Base-by-base conservation (phyloP, 2,888 invertebrate species). In the Nebria brevicollis region DNA sequence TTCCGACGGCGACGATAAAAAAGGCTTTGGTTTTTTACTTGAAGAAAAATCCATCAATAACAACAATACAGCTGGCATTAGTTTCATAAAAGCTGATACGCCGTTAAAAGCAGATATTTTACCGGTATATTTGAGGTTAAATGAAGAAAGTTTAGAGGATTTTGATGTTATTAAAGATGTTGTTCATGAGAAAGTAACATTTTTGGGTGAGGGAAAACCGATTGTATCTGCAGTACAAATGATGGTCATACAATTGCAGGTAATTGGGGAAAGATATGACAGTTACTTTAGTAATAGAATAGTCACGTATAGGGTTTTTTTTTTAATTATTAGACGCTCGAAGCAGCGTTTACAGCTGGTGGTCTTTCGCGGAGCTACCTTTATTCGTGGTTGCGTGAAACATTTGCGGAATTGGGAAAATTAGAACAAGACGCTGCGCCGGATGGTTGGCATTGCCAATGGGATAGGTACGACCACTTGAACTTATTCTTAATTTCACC, bases 341-440 rank as follows among this genome's bases (percentile, higher is more conserved):
- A 92, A 82, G 87, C 89, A 81, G 94, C 94, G 76, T 92, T 93
- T 92, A 91, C 91, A 85, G 89, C 90, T 54, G 92, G 92, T 76
- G 91, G 92, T 74, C 89, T 94, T 84, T 90, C 91, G 84, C 89
- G 90, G 72, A 88, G 88, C 77, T 94, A 94, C 87, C 90, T 94
- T 83, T 88, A 90, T 84, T 90, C 90, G 84, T 93, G 93, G 92
- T 88, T 94, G 85, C 89, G 90, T 80, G 91, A 91, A 81, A 92
- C 92, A 5, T 90, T 91, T 85, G 89, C 90, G 66, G 92, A 93
- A 85, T 88, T 94, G 84, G 89, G 90, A 84, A 91, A 92, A 84
- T 90, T 93, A 85, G 94, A 94, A 88, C 90, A 91, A 87, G 92
- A 92, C 83, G 93, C 93, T 13, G 92, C 93, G 66, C 94, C 94